Conservation (phyloP, 2,113 vertebrate species). For the Manacus vitellinus region DNA sequence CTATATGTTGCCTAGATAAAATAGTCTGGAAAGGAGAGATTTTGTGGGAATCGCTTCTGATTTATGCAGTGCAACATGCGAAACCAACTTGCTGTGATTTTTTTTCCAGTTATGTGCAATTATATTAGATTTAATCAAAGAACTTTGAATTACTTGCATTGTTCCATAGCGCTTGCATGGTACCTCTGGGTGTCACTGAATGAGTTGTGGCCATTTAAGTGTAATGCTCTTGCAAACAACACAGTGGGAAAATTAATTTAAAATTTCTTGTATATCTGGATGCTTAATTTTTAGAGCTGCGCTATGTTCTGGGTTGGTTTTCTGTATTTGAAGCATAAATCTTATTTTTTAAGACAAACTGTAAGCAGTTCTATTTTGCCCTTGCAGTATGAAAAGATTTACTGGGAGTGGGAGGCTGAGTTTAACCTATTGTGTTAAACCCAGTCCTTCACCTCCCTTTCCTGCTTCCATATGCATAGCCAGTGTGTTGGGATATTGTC, state of each 20-base stretch:
- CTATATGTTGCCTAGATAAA: constrained; percentile 72
- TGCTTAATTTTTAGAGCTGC: neutral
- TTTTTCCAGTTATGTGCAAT: constrained; percentile 27
- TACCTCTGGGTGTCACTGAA: constrained; percentile 32
- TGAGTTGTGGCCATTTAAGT: neutral
- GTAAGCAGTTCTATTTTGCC: neutral
- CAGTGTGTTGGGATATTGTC: neutral
- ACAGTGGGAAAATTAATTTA: constrained; percentile 24
- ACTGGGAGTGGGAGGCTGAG: neutral
- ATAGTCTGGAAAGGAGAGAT: constrained; percentile 68
- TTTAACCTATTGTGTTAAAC: neutral
- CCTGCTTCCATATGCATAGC: neutral
- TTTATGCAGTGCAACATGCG: constrained; percentile 14
- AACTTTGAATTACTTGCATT: constrained; percentile 40
- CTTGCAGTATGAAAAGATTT: neutral
- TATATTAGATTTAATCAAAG: constrained; percentile 67
- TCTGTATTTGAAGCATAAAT: neutral
- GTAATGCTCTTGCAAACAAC: neutral
- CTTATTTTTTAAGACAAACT: neutral
- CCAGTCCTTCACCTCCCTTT: neutral
- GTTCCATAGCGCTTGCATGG: neutral
- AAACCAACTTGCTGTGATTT: constrained; percentile 51
- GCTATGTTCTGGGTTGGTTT: neutral
- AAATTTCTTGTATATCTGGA: neutral
- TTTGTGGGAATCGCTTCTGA: constrained; percentile 69